These are phyloP conservation scores for Nasua narica DNA, from an alignment of 2,797 vertebrate species.

Conservation along the genomic window DNA sequence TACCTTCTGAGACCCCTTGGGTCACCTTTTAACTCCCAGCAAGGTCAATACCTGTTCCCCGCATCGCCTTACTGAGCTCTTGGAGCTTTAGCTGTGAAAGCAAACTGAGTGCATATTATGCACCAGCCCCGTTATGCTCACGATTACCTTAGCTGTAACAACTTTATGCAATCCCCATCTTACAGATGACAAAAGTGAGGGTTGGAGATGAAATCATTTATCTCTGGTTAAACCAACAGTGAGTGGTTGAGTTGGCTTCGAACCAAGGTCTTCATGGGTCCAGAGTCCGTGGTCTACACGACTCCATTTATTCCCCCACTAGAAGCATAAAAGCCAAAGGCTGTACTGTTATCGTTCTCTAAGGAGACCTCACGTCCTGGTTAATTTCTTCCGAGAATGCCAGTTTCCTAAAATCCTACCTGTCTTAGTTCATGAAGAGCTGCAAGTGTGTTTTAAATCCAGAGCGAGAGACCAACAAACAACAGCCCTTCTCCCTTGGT, in stretches of 20 bases:
- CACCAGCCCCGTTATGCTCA: accelerated
- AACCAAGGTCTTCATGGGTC: not conserved
- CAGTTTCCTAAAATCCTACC: not conserved
- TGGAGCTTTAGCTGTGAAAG: not conserved
- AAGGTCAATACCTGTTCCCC: not conserved
- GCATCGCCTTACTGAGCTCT: not conserved
- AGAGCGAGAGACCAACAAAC: not conserved
- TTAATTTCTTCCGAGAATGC: not conserved
- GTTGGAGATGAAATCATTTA: not conserved
- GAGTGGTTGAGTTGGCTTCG: not conserved
- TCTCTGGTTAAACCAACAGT: not conserved
- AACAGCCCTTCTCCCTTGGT: conserved; percentile 54
- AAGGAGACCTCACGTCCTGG: not conserved
- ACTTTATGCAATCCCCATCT: not conserved
- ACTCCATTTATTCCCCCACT: not conserved
- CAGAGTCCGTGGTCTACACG: not conserved
- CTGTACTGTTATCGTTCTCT: not conserved
- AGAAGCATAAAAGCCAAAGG: not conserved
- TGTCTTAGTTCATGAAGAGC: not conserved
- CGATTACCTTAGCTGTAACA: not conserved
- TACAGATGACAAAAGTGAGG: not conserved
- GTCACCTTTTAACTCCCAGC: not conserved
- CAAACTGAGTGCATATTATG: not conserved
- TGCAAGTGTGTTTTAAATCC: not conserved
- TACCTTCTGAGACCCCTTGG: not conserved